A percentile compares a stretch with the other conserved stretches of the same genome.
phyloP scores from a whole-genome alignment of 2,113 vertebrate species.

The Channa argus region DNA sequence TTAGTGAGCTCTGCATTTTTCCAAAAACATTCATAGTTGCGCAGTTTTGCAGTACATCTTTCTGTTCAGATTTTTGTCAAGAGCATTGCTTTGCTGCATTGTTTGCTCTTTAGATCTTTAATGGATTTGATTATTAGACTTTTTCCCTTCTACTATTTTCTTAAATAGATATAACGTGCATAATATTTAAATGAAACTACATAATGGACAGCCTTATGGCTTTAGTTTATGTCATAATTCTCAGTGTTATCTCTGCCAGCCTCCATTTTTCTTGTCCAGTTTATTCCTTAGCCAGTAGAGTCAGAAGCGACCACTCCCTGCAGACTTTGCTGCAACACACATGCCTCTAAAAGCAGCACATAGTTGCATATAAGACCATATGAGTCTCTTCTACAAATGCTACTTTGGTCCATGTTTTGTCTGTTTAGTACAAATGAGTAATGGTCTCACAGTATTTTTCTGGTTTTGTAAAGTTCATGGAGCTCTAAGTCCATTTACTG shows the following conservation, averaged over 20 bases:
- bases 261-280: constrained; percentile 27
- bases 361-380: too few species aligned
- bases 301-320: constrained; percentile 33
- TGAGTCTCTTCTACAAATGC: background rate
- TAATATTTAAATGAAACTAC: constrained; percentile 29
- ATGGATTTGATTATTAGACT: constrained; percentile 30
- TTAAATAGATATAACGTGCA: constrained; percentile 6
- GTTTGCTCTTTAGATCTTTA: constrained; percentile 15
- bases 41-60: constrained; percentile 29
- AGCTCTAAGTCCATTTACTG: constrained; percentile 34
- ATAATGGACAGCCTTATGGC: constrained; percentile 1
- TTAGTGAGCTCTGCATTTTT: constrained; percentile 52
- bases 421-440: background rate
- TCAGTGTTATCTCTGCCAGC: background rate
- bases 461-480: constrained; percentile 40
- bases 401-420: constrained; percentile 21
- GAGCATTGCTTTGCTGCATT: constrained; percentile 6
- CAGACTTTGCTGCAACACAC: constrained; percentile 29
- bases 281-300: background rate
- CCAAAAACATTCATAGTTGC: constrained; percentile 44
- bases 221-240: constrained; percentile 14
- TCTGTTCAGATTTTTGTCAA: constrained; percentile 24
- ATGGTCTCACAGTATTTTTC: background rate
- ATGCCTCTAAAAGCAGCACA: constrained; percentile 49
- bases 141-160: constrained; percentile 25